Evolutionary conservation across 2,888 invertebrate genomes (phyloP), one percentile per base, ranked within the genome.

Genomic region (Acrobasis repandana): DNA sequence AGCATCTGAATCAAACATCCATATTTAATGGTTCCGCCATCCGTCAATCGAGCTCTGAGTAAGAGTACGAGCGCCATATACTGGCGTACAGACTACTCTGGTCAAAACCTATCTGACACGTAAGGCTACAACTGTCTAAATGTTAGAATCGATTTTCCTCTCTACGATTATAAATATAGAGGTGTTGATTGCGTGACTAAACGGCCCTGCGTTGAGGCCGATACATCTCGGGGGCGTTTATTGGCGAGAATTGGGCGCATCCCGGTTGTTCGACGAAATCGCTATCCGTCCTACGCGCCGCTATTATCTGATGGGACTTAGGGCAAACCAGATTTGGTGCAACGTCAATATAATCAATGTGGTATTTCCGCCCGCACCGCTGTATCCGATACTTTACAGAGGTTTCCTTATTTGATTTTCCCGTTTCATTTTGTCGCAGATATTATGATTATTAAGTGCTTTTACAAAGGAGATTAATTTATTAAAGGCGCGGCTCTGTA

Each of bases 221-320:
- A 88, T 87, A 85, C 76, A 84, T 82, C 79, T 86, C 82, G 80
- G 83, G 86, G 85, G 85, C 84, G 87, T 88, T 90, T 89, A 91
- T 90, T 91, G 88, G 85, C 85, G 86, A 85, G 88, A 91, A 91
- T 91, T 91, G 89, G 90, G 89, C 88, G 89, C 90, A 90, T 91
- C 91, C 91, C 91, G 91, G 89, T 83, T 87, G 87, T 86, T 85
- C 82, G 81, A 80, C 84, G 82, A 85, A 89, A 88, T 88, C 86
- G 87, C 88, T 89, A 87, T 88, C 85, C 87, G 80, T 86, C 86
- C 87, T 88, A 85, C 83, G 79, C 82, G 80, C 77, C 70, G 75
- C 76, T 82, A 80, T 84, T 83, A 84, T 84, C 84, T 80, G 84
- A 86, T 86, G 84, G 82, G 82, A 84, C 77, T 79, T 85, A 76